These are phyloP conservation scores for Campoplex nolae DNA, from an alignment of 2,888 invertebrate genomes.

Conservation along the genomic window DNA sequence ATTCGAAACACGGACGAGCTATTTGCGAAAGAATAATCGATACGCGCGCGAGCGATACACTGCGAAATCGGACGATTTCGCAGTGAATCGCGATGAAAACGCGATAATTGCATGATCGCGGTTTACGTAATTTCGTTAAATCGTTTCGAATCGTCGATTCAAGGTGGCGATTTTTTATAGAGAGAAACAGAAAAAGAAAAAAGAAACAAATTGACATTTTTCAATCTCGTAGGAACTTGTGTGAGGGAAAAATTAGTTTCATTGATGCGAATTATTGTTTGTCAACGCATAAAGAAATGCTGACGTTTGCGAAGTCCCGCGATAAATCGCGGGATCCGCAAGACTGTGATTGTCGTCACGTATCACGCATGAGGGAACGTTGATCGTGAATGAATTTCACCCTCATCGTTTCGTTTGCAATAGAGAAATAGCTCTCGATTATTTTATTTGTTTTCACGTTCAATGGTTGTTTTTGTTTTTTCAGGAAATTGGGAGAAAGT, in stretches of 20 bases:
- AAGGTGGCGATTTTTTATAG: neutral
- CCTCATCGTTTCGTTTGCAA: neutral
- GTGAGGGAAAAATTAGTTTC: slow-evolving; percentile 9
- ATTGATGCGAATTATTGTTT: neutral
- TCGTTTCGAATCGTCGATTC: neutral
- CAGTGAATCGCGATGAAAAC: slow-evolving; percentile 3
- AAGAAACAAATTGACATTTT: neutral
- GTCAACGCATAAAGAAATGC: neutral
- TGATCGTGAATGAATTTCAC: slow-evolving; percentile 22
- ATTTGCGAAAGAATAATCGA: slow-evolving; percentile 9
- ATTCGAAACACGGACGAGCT: slow-evolving; percentile 28
- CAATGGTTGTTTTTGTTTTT: slow-evolving; percentile 34
- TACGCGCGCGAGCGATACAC: slow-evolving; percentile 65
- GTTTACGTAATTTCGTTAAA: neutral
- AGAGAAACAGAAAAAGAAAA: neutral
- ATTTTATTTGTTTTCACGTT: slow-evolving; percentile 12
- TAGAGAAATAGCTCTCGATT: neutral
- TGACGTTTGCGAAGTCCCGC: neutral
- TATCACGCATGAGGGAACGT: slow-evolving; percentile 16
- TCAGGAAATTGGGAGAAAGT: slow-evolving; percentile 78
- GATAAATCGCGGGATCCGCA: neutral
- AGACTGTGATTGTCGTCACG: slow-evolving; percentile 12
- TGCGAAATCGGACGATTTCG: slow-evolving; percentile 20
- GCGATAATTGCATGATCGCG: neutral
- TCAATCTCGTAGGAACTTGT: neutral